Evolutionary conservation across 2,888 invertebrate species (phyloP).

Genomic region (Tridacna crocea): DNA sequence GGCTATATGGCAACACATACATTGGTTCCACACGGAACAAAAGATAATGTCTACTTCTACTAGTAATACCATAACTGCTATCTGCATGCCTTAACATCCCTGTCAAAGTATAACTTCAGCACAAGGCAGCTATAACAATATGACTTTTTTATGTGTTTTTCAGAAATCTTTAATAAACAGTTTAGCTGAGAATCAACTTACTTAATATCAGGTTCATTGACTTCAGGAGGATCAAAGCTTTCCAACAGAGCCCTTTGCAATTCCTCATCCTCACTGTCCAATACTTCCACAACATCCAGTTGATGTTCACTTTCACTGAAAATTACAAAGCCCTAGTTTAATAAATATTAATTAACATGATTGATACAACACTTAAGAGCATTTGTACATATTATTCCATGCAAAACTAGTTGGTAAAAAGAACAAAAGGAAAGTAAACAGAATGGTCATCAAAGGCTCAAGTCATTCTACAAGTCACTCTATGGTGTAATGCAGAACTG

Average conservation of each 20-base stretch:
- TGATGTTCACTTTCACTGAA: neutral
- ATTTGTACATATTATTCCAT: neutral
- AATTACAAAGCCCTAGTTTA: neutral
- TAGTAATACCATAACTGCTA: too few species aligned
- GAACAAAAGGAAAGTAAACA: too few species aligned
- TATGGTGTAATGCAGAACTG: too few species aligned
- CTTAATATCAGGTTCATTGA: neutral
- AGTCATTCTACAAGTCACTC: too few species aligned
- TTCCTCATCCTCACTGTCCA: slow-evolving; percentile 9
- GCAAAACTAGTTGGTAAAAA: neutral
- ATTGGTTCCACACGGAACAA: too few species aligned
- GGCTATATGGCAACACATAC: too few species aligned
- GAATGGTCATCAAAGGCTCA: too few species aligned
- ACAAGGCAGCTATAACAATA: neutral
- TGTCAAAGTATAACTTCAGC: too few species aligned
- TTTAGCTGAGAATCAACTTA: neutral
- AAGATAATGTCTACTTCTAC: too few species aligned
- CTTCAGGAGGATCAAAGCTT: neutral
- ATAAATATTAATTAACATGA: neutral
- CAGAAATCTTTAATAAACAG: neutral
- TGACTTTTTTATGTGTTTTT: neutral
- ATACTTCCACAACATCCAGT: neutral
- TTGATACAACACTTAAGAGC: neutral
- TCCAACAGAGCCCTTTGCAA: neutral
- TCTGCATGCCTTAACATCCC: too few species aligned